Base-by-base conservation (phyloP, 64 coral and sea anemone species). In the Porites australiensis region DNA sequence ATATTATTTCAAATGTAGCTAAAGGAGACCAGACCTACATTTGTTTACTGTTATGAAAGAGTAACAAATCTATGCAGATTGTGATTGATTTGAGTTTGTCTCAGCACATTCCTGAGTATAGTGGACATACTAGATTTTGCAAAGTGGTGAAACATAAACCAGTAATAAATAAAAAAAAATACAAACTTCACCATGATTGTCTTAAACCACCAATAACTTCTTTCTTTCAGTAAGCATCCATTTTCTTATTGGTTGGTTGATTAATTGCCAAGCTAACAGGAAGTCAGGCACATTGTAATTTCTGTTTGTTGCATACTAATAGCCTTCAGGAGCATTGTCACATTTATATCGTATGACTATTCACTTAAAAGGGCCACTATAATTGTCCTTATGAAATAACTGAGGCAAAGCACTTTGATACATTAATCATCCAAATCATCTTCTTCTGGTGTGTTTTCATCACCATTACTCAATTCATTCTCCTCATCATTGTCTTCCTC, bases 401-500 rank as follows among this genome's bases (percentile, higher is more conserved):
- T 44, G 70, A 73, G 27, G 70, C 11, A 22, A 73, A 73, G 27
- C 70, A 73, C 70, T 73, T 44, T 73, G 27, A 44, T 71, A 37
- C 68, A 71, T 23, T 71, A 71, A 71, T 71, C 68, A 71, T 71
- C 68, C 20, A 22, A 27, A 71, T 71, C 68, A 23, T 71, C 68
- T 73, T 73, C 70, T 45, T 73, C 70, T 10, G 44, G 22, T 73
- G 70, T 44, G 27, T 73, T 44, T 46, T 73, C 44, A 49, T 73
- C 70, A 45, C 27, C 70, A 47, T 44, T 12, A 13, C 5, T 11
- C 21, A 44, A 73, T 44, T 43, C 22, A 44, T 84, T 72, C 19
- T 85, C 70, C 61, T 77, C 70, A 48, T 86, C 82, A 89, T 89
- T 73, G 62, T 72, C 73, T 20, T 87, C 67, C 15, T 87, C 85